Evolutionary conservation across 2,888 invertebrate genomes (phyloP), one percentile per base, ranked within the genome.

Genomic region (Machimus atricapillus): DNA sequence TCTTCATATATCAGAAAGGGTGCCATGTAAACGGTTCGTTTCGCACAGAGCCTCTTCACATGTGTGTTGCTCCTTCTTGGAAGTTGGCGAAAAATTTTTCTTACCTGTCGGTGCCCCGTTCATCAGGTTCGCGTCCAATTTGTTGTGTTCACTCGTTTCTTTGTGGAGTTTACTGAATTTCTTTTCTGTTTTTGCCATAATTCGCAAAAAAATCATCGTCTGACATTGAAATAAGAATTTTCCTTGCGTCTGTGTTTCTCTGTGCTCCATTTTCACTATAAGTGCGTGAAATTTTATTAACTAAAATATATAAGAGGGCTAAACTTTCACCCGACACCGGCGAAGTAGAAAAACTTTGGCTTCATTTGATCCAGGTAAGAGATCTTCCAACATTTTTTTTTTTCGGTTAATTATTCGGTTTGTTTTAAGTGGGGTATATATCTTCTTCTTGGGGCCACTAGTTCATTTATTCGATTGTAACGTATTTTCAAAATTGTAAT

Each of bases 61-160:
- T 81, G 16, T 81, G 81, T 76, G 37, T 12, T 56, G 56, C 34
- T 81, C 16, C 81, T 81, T 81, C 81, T 81, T 81, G 81, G 81
- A 81, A 66, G 83, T 58, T 83, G 58, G 83, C 66, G 66, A 83
- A 83, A 81, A 83, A 83, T 73, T 73, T 58, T 83, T 83, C 83
- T 83, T 83, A 83, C 83, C 83, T 83, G 83, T 83, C 73, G 66
- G 83, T 43, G 83, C 34, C 52, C 66, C 76, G 74, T 85, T 76
- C 88, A 81, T 85, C 87, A 88, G 86, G 86, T 87, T 87, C 79
- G 43, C 79, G 79, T 87, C 77, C 86, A 87, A 88, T 87, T 87
- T 86, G 87, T 87, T 87, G 88, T 88, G 79, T 86, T 73, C 73
- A 40, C 78, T 73, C 31, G 79, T 87, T 79, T 87, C 40, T 87